Evolutionary conservation across 2,797 vertebrate species (phyloP).

Genomic region (Enteromius viviparus): DNA sequence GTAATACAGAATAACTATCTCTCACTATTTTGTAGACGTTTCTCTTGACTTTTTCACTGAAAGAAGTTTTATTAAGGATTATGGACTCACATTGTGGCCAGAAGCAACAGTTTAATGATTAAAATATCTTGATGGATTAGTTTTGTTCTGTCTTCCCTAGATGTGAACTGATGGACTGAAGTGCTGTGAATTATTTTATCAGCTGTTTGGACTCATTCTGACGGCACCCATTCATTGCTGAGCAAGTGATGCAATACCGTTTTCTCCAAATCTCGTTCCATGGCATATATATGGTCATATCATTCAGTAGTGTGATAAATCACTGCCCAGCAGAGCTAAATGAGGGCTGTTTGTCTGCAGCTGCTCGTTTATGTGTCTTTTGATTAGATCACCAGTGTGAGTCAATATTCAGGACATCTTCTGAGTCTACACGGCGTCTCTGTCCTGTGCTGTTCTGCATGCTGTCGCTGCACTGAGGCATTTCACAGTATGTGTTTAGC

Average conservation of each 20-base stretch:
- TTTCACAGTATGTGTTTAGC: conserved; percentile 70
- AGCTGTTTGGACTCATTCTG: background rate
- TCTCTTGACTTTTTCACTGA: background rate
- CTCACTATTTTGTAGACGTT: background rate
- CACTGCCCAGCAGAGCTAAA: conserved; percentile 33
- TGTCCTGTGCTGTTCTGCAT: conserved; percentile 26
- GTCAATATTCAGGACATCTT: conserved; percentile 81
- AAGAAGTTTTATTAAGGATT: background rate
- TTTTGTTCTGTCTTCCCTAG: background rate
- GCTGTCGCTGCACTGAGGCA: conserved; percentile 39
- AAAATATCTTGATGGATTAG: background rate
- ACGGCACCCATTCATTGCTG: background rate
- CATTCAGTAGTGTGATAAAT: background rate
- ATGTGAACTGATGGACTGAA: background rate
- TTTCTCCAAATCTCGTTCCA: background rate
- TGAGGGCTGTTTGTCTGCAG: conserved; percentile 76
- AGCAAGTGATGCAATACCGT: background rate
- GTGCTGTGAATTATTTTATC: background rate
- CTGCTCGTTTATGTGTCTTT: conserved; percentile 77
- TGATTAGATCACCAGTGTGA: conserved; percentile 81
- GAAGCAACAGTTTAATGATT: background rate
- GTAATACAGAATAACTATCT: background rate
- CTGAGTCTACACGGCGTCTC: conserved; percentile 33
- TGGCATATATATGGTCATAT: background rate
- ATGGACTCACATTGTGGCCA: background rate